Base-by-base conservation (phyloP, 2,797 vertebrate genomes). In the Atherinosoma microstoma region DNA sequence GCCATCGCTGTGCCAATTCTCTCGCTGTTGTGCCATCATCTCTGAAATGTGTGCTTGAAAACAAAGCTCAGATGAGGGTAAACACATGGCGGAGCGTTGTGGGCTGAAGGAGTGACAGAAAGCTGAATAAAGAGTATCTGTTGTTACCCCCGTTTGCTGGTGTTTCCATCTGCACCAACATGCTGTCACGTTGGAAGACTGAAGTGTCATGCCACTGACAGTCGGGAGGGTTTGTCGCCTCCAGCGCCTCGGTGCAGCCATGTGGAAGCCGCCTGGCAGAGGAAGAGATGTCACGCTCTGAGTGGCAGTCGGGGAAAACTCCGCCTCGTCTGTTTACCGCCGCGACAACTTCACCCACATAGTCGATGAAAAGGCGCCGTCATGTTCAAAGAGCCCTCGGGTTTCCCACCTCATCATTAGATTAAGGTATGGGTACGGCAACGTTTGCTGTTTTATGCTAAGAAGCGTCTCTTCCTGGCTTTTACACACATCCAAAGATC, bases 171-270 rank as follows among this genome's bases (percentile, higher is more conserved):
- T 60, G 16, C 38, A 71, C 59, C 64, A 73, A 57, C 64, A 42
- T 10, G 60, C 74, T 11, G 76, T 71, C 64, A 6, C 73, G 5
- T 22, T 45, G 72, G 64, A 66, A 36, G 57, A 56, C 36, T n/a
- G 36, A 79, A 24, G 57, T 87, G 85, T 82, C 87, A 82, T 57
- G 4, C 1, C 7, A 58, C 70, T 84, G 87, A 82, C 86, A 78
- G 3, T 53, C 45, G n/a, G 68, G 85, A 79, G 40, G 73, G 65
- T 20, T 32, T 83, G 85, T 90, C 40, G 77, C 90, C 82, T 64
- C 15, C 67, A 70, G 89, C 76, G 10, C 64, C 66, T 47, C 11
- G 27, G 18, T 3, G 45, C 38, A 67, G 59, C 70, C 71, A 84
- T 67, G 70, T 73, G 16, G 68, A 58, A 34, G 70, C 36, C 64